A percentile compares a stretch with the other conserved stretches of the same genome.
These are phyloP conservation scores for Hippocampus barbouri DNA, from an alignment of 2,113 vertebrate genomes.

Conservation along the genomic window DNA sequence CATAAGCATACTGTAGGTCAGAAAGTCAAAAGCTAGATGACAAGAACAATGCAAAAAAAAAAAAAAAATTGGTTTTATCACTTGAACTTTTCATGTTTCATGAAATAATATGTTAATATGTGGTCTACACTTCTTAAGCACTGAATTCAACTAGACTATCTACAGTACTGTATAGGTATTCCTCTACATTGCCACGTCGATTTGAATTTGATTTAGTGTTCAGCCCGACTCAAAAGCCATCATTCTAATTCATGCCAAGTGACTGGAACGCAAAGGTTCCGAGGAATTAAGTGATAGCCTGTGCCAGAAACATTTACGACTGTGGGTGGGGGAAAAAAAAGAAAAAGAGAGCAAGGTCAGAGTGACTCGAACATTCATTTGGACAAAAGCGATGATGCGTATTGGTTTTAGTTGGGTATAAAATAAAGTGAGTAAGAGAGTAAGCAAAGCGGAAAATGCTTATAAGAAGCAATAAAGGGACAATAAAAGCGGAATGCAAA, in stretches of 20 bases:
- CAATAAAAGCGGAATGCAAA: not conserved
- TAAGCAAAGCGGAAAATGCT: not conserved
- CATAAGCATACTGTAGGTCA: no score
- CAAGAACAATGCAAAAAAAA: no score
- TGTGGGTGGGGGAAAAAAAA: not conserved
- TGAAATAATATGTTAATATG: no score
- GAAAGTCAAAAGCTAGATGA: no score
- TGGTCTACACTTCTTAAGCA: no score
- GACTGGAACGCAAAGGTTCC: conserved; percentile 1
- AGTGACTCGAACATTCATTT: conserved; percentile 1
- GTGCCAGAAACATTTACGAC: conserved; percentile 5
- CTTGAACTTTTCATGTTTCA: no score
- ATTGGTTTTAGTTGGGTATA: not conserved
- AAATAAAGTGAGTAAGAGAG: not conserved
- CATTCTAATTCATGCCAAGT: not conserved
- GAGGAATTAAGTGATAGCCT: not conserved
- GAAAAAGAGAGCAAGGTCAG: not conserved
- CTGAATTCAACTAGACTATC: no score
- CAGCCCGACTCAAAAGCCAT: not conserved
- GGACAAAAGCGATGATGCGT: not conserved
- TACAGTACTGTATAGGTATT: no score
- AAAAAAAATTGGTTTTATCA: no score
- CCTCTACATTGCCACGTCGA: no score
- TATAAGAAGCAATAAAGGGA: not conserved
- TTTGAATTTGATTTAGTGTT: no score